Evolutionary conservation across 2,113 vertebrate species (phyloP).

Genomic region (Dipodomys ordii): DNA sequence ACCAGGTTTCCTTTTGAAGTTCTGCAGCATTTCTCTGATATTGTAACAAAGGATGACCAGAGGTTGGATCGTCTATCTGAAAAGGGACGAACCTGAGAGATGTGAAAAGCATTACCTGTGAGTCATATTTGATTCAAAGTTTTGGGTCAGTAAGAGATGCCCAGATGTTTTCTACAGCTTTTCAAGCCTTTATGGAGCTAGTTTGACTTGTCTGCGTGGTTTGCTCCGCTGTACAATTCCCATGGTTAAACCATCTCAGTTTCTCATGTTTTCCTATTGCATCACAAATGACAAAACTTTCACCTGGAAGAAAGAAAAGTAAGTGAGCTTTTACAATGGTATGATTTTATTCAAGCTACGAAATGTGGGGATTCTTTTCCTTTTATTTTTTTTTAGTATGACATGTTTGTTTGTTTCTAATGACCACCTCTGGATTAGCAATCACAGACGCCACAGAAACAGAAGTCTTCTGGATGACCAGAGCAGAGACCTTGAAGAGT

Average conservation of each 20-base stretch:
- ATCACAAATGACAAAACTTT: not conserved
- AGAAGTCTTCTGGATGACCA: not conserved
- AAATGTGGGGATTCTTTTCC: fast-evolving
- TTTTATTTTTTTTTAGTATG: no score
- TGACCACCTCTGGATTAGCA: not conserved
- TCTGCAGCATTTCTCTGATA: fast-evolving
- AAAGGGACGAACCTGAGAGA: not conserved
- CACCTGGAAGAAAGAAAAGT: no score
- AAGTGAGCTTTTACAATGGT: not conserved
- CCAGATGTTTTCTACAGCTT: not conserved
- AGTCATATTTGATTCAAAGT: not conserved
- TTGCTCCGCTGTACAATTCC: not conserved
- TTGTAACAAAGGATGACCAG: no score
- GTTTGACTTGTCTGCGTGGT: not conserved
- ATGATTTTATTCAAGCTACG: not conserved
- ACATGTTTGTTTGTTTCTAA: not conserved
- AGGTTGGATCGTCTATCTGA: not conserved
- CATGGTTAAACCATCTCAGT: not conserved
- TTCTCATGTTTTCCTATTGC: slow-evolving; percentile 66
- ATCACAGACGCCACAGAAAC: no score
- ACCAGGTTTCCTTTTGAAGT: fast-evolving
- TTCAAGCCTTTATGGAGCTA: fast-evolving
- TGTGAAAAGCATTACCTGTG: not conserved
- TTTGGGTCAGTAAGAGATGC: not conserved
- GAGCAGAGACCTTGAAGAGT: no score